Percentiles rank a stretch among this genome's conserved stretches.
Conservation (phyloP, 1,140 invertebrate species). For the Drosophila parabipectinata region DNA sequence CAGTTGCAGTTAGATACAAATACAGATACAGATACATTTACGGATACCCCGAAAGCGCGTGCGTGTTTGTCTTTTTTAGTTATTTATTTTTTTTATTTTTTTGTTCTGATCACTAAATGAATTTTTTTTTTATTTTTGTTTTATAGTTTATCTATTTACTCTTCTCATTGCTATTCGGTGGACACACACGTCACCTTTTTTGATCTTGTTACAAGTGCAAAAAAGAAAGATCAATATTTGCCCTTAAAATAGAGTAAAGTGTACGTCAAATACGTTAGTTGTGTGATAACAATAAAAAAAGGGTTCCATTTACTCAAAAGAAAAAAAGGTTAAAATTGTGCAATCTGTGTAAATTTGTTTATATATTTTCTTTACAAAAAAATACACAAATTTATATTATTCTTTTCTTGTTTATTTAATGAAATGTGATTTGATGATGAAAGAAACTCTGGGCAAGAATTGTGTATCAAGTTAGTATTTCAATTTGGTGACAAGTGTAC, state of each 20-base stretch:
- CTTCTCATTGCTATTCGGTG: background rate
- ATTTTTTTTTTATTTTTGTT: background rate
- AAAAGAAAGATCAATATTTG: background rate
- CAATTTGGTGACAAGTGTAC: background rate
- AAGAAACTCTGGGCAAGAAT: too few species aligned
- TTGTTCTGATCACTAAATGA: background rate
- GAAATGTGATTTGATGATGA: too few species aligned
- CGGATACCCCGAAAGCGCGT: constrained; percentile 1
- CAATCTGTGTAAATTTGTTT: too few species aligned
- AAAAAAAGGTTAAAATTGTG: too few species aligned
- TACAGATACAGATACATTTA: constrained; percentile 12
- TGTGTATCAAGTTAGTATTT: too few species aligned
- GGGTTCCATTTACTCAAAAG: background rate
- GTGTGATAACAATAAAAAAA: too few species aligned
- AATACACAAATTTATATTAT: too few species aligned
- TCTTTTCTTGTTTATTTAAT: too few species aligned
- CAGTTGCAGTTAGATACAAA: constrained; percentile 13
- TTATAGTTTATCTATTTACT: background rate
- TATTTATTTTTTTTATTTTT: constrained; percentile 1
- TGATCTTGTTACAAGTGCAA: background rate
- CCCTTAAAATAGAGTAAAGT: background rate
- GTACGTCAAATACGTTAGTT: too few species aligned
- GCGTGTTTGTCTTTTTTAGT: constrained; percentile 1
- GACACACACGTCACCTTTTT: background rate
- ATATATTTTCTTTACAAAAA: too few species aligned